Base-by-base conservation (phyloP, 1,140 invertebrate genomes). In the Charaxes varanes region DNA sequence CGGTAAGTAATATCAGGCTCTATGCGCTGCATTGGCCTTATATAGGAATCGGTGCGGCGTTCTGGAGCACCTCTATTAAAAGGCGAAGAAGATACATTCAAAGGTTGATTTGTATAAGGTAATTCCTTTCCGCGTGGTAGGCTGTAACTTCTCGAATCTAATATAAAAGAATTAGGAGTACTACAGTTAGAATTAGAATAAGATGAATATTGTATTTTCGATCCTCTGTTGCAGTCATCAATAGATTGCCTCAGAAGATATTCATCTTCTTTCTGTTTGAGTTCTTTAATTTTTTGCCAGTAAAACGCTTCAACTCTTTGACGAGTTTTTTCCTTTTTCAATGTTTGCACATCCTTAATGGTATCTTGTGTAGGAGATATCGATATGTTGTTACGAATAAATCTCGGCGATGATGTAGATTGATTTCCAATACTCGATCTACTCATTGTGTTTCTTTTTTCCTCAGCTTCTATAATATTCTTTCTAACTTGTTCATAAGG, bases 231-330 rank as follows among this genome's bases (percentile, higher is more conserved):
- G 19, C 53, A 48, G 27, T 34, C 44, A 8, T 52, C 64, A 12
- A 81, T 10, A 14, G 81, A 77, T 36, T 84, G 76, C 15, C 58
- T 59, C 6, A 80, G 63, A 12, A 85, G 64, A 41, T 81, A 80
- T 34, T 85, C 74, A 41, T 88, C 86, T 61, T 87, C 85, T 61
- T 83, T 80, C 30, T 85, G 63, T 62, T 87, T 87, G 21, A 87
- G 51, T 54, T 87, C 87, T 53, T 85, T 86, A 30, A 88, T 63
- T 64, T 88, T 86, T 53, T 87, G 84, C 87, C 87, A 88, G 42
- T 87, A 88, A 62, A 86, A 88, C 6, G 82, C 85, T 64, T 88
- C 87, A 1, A 88, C 84, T 62, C 78, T 86, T 58, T 86, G 85
- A 10, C 85, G 67, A 6, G 86, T 86, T 48, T 68, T 77, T 41